Evolutionary conservation across 2,888 invertebrate species (phyloP), one percentile per base, ranked within the genome.

Genomic region (Quadriops clusia): DNA sequence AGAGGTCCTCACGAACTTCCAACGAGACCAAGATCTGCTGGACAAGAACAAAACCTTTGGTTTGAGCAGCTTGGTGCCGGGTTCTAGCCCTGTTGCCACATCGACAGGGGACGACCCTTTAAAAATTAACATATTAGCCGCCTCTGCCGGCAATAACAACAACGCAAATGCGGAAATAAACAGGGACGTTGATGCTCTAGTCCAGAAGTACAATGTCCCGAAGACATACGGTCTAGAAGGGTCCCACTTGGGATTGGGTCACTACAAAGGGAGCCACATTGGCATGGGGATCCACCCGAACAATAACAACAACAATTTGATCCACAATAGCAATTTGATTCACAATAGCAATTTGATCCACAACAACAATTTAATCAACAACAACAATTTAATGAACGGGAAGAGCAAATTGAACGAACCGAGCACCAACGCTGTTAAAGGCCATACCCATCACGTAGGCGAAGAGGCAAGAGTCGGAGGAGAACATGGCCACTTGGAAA

Each of bases 401-500:
- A 13, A n/a, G 18, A 12, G 10, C 4, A 7, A 12, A n/a, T 17
- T 17, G 17, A 27, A 18, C 18, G 13, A 5, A 8, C 31, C 33
- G n/a, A 33, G 53, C 48, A 37, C 34, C 15, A 8, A 26, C 5
- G 43, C 45, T 15, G 45, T 47, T 31, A 40, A 39, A 5, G 47
- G 48, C 14, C 45, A 53, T 23, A 56, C 51, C 23, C 53, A 63
- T 40, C 54, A 57, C 41, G 44, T 58, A 4, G 59, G 58, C 2
- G 64, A 65, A 34, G 56, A 58, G 32, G 56, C 60, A 33, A 50
- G 49, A 10, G 43, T 55, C 9, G 51, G 45, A 11, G 28, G 51
- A 18, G 52, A 54, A 26, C 46, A 57, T 28, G 63, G 61, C 6
- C 60, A 66, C 26, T 45, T 68, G 13, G 60, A 65, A 20, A 60